A percentile compares a stretch with the other conserved stretches of the same genome.
These are phyloP conservation scores for Andrena bicolor DNA, from an alignment of 2,888 invertebrate species.

Conservation along the genomic window DNA sequence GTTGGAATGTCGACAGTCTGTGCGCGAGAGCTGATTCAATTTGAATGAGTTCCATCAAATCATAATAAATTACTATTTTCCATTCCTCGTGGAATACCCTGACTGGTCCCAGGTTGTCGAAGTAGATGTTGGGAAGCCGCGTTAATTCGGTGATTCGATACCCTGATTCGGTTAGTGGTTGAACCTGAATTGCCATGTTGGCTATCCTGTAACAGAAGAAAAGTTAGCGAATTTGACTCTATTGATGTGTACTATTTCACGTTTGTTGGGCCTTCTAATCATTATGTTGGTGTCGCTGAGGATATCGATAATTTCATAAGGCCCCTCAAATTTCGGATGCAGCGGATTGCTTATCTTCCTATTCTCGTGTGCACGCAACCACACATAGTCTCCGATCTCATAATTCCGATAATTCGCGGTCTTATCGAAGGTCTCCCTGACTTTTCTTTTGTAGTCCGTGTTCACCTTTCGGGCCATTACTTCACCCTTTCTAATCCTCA, in stretches of 20 bases:
- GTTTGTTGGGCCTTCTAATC: not conserved
- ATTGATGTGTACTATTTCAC: not conserved
- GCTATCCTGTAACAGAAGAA: constrained; percentile 14
- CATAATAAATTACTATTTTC: not conserved
- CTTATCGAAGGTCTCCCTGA: not conserved
- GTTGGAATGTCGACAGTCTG: not conserved
- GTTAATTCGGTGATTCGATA: not conserved
- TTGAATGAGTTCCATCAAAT: not conserved
- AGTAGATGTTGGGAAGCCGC: not conserved
- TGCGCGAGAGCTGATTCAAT: not conserved
- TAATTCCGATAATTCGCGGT: not conserved
- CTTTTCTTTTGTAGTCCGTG: not conserved
- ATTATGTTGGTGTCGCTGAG: not conserved
- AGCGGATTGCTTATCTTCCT: not conserved
- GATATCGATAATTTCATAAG: constrained; percentile 4
- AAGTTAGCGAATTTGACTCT: constrained; percentile 12
- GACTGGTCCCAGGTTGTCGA: not conserved
- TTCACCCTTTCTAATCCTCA: not conserved
- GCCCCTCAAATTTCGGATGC: not conserved
- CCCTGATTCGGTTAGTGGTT: not conserved
- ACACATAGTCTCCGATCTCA: not conserved
- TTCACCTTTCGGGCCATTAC: not conserved
- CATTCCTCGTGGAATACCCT: not conserved
- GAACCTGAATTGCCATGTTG: not conserved
- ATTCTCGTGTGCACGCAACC: not conserved